Conservation (phyloP, 2,888 invertebrate genomes). For the Flabesymbios commensalis region DNA sequence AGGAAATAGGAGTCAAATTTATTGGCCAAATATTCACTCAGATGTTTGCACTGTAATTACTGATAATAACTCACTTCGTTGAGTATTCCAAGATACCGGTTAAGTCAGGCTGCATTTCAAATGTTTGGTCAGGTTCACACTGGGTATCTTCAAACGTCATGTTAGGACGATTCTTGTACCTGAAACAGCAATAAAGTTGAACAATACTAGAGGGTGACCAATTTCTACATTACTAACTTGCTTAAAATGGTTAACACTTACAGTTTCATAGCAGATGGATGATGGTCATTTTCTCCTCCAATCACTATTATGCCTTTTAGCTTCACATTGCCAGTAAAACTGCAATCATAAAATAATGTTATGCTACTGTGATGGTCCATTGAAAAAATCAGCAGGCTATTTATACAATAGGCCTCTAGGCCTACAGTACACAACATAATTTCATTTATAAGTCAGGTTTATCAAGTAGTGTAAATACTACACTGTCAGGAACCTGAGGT, state of each 20-base stretch:
- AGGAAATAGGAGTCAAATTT: no score
- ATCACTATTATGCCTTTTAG: conserved; percentile 89
- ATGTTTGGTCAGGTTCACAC: conserved; percentile 77
- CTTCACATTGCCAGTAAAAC: conserved; percentile 92
- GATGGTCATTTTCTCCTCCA: conserved; percentile 84
- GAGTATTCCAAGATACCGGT: conserved; percentile 84
- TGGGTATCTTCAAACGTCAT: conserved; percentile 92
- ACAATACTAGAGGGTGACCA: background rate
- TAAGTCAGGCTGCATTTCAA: conserved; percentile 80
- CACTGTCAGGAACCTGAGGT: no score
- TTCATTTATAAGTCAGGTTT: no score
- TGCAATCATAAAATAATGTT: conserved; percentile 51
- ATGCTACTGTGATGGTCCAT: no score
- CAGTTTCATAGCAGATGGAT: conserved; percentile 86
- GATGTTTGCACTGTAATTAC: background rate
- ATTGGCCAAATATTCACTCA: no score
- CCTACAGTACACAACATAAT: no score
- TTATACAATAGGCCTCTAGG: no score
- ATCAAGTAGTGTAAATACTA: no score
- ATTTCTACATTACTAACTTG: background rate
- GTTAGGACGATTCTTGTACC: conserved; percentile 88
- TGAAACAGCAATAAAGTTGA: conserved; percentile 62
- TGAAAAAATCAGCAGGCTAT: no score
- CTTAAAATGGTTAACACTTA: no score
- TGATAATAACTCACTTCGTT: conserved; percentile 74